Evolutionary conservation across 2,797 vertebrate species (phyloP), one percentile per base, ranked within the genome.

Genomic region (Denticeps clupeoides): DNA sequence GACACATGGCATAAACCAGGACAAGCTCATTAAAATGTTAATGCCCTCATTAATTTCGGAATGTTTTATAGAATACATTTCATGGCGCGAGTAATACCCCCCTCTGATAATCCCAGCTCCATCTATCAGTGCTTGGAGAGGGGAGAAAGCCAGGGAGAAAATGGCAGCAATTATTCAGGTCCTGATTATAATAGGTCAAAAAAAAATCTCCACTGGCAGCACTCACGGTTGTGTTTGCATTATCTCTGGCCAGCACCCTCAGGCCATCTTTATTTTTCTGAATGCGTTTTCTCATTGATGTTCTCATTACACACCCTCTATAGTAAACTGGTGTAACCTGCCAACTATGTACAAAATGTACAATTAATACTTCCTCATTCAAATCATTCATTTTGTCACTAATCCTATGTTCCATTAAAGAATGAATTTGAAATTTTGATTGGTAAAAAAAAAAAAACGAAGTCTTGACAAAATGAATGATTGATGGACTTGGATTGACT

Each of bases 141-240:
- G 56, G n/a, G 47, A 60, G 64, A 44, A 41, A 46, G 37, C 15
- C 2, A 12, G 26, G 37, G 48, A 13, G 48, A 52, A 22, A 35
- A 38, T 35, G 41, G 37, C n/a, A 3, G 43, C 47, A 41, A 64
- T 60, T 42, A 56, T 60, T 53, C 55, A 25, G 10, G 19, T 41
- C 33, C 23, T 27, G 46, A 53, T 51, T 38, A 51, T 51, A 54
- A 58, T 45, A 53, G 25, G 49, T 49, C 41, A 33, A 55, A 54
- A 61, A 60, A 42, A 53, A 57, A 58, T 58, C 49, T 54, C 45
- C 31, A 28, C 49, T 55, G 51, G 31, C 48, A 33, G 41, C 52
- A 61, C 47, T 58, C 45, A 53, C 54, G 51, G 54, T 56, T 63
- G 57, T 13, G 62, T 63, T 56, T 47, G 37, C 47, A 60, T 55